A percentile compares a stretch with the other conserved stretches of the same genome.
phyloP scores from a whole-genome alignment of 2,797 vertebrate species.

The Myripristis jacobus region DNA sequence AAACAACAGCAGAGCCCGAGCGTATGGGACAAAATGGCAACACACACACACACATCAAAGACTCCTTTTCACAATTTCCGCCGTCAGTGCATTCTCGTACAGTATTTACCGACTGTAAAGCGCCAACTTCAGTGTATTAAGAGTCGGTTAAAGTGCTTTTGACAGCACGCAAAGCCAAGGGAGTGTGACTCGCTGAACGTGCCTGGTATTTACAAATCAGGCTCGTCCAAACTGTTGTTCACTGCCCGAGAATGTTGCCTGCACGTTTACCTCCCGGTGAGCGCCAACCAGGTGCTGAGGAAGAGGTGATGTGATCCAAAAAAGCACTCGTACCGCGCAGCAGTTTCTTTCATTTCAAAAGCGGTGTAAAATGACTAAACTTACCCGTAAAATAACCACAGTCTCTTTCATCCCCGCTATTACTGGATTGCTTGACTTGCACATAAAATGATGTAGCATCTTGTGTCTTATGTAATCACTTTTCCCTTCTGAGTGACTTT shows the following conservation, averaged over 20 bases:
- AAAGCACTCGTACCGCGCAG: neutral
- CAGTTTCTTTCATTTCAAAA: neutral
- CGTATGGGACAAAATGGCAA: constrained; percentile 18
- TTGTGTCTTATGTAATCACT: neutral
- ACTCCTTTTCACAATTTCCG: constrained; percentile 3
- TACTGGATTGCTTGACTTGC: too few species aligned
- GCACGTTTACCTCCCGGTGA: constrained; percentile 21
- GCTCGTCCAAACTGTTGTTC: too few species aligned
- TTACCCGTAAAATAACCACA: neutral
- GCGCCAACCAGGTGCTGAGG: constrained; percentile 4
- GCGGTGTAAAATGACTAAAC: neutral
- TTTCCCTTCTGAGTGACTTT: neutral
- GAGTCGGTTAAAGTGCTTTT: too few species aligned
- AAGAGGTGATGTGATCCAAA: constrained; percentile 2
- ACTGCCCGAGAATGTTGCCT: too few species aligned
- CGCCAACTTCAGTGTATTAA: too few species aligned
- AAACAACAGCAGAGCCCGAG: constrained; percentile 34
- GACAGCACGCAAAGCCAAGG: too few species aligned
- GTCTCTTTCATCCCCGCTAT: too few species aligned
- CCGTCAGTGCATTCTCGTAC: too few species aligned
- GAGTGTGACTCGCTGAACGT: too few species aligned
- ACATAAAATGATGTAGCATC: neutral
- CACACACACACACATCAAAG: neutral
- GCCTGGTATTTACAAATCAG: too few species aligned
- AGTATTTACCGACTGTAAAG: too few species aligned